phyloP scores from a whole-genome alignment of 2,888 invertebrate species.

The Drosophila atroscutellata region DNA sequence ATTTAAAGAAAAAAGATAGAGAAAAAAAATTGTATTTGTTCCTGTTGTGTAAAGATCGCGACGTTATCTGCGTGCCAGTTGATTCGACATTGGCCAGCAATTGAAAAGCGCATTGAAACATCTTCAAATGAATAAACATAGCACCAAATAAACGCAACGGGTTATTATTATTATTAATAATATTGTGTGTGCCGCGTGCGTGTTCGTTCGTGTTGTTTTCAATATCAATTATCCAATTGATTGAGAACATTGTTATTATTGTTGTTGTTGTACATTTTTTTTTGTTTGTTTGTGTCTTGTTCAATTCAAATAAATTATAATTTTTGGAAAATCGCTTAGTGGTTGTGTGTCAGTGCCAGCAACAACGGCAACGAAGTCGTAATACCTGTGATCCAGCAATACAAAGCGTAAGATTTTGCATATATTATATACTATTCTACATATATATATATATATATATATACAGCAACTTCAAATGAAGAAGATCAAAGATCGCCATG shows the following conservation, averaged over 20 bases:
- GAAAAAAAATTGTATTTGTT: background rate
- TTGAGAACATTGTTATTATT: slow-evolving; percentile 8
- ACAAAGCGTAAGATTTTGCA: slow-evolving; percentile 25
- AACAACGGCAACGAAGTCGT: slow-evolving; percentile 1
- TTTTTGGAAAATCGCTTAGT: slow-evolving; percentile 1
- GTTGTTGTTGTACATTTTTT: background rate
- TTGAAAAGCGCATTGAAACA: slow-evolving; percentile 17
- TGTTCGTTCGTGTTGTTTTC: slow-evolving; percentile 33
- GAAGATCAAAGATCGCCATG: slow-evolving; percentile 9
- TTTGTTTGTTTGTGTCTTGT: background rate
- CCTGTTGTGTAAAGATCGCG: slow-evolving; percentile 11
- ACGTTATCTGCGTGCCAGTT: slow-evolving; percentile 36
- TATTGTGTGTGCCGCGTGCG: slow-evolving; percentile 15
- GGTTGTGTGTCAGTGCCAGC: slow-evolving; percentile 40
- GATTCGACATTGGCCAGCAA: slow-evolving; percentile 21
- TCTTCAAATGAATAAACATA: slow-evolving; percentile 9
- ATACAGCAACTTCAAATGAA: background rate
- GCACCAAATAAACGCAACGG: slow-evolving; percentile 11
- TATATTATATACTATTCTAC: background rate
- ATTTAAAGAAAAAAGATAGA: background rate
- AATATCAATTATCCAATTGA: slow-evolving; percentile 26
- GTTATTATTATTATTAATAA: slow-evolving; percentile 5
- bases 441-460: background rate
- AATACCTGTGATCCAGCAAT: slow-evolving; percentile 1
- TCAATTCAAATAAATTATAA: background rate